Conservation (phyloP, 37 sponge, comb jelly and placozoan species). For the Mnemiopsis leidyi region DNA sequence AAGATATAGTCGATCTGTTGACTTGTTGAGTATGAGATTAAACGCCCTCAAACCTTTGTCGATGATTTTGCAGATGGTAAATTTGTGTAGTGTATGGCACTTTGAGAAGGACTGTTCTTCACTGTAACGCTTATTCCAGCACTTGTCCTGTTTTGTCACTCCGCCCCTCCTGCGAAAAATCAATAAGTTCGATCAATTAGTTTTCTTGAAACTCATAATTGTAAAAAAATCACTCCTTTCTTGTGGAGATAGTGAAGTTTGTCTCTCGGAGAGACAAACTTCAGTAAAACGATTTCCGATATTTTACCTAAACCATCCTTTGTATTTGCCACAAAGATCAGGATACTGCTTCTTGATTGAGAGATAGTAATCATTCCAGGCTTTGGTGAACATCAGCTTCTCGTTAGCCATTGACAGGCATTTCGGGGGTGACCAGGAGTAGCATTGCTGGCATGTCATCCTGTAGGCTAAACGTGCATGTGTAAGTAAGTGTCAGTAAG, state of each 20-base stretch:
- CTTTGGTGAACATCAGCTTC: not conserved
- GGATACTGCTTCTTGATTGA: slow-evolving; percentile 25
- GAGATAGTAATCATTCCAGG: not conserved
- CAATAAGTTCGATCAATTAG: no score
- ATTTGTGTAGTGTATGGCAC: slow-evolving; percentile 26
- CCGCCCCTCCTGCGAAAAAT: not conserved
- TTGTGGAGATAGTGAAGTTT: no score
- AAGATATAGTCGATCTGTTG: no score
- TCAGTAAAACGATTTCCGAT: not conserved
- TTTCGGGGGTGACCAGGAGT: not conserved
- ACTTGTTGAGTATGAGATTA: no score
- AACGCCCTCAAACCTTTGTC: slow-evolving; percentile 25
- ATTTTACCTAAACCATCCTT: not conserved
- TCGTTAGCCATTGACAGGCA: not conserved
- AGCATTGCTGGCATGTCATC: not conserved
- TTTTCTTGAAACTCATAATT: no score
- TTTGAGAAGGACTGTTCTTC: slow-evolving; percentile 1
- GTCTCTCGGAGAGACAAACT: not conserved
- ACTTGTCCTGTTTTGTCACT: not conserved
- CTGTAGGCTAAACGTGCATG: not conserved
- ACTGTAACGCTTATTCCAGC: not conserved
- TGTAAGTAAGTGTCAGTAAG: no score
- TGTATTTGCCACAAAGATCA: not conserved
- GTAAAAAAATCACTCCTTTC: no score
- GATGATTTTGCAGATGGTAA: slow-evolving; percentile 10